Evolutionary conservation across 1,140 invertebrate genomes (phyloP), one percentile per base, ranked within the genome.

Genomic region (Hirudo medicinalis): DNA sequence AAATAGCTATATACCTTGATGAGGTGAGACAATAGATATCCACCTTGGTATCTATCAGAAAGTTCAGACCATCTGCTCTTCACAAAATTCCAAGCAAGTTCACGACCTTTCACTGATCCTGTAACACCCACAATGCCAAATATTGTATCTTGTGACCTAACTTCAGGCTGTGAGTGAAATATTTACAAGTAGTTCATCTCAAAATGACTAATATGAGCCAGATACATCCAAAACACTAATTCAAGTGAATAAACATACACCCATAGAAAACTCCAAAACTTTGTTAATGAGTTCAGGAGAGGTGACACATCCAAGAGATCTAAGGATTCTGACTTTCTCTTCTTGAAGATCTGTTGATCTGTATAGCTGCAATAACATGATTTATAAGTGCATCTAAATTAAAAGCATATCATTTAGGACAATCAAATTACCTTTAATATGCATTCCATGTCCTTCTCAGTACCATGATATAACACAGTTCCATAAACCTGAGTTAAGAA

Each of bases 21-120:
- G 32, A 96, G 82, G 40, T 90, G 85, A 15, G 89, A 85, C 3
- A 94, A 78, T 0, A 94, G 82, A 77, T 88, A 90, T 5, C 90
- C 90, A 60, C 89, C 88, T 82, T 89, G 86, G 78, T 93, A 94
- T 75, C 88, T 85, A 66, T 89, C 85, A 71, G 88, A 83, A 19
- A 97, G 84, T 63, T 85, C 82, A 66, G 86, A 81, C 86, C 88
- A 89, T 77, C 94, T 90, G n/a, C 89, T 86, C 79, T 93, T 90
- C 76, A 95, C 89, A 83, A 92, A 97, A 67, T 90, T 80, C 94
- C 94, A 97, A 0, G 89, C 89, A 66, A 93, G 80, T 68, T 92
- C 86, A 53, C 92, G 87, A 0, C 92, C 92, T 71, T 86, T 83
- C 6, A 76, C 77, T 72, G 88, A 85, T 0, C 77, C 76, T 0